These are phyloP conservation scores for Nipponia nippon DNA, from an alignment of 2,113 vertebrate genomes.

Conservation along the genomic window DNA sequence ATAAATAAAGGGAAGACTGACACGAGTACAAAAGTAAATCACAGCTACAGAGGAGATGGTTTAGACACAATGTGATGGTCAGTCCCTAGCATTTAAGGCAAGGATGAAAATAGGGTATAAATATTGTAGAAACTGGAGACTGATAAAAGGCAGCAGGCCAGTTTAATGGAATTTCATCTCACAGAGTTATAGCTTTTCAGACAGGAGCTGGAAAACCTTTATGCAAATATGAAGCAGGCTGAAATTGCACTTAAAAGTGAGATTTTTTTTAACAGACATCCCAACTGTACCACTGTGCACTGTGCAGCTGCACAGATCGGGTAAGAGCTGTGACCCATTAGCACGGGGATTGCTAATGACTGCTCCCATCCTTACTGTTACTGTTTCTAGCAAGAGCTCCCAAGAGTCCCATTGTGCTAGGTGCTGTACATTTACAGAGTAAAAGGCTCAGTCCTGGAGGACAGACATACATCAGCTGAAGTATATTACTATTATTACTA, in stretches of 20 bases:
- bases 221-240: constrained; percentile 32
- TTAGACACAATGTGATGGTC: constrained; percentile 10
- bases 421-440: not conserved
- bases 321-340: not conserved
- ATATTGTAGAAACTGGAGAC: constrained; percentile 25
- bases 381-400: not conserved
- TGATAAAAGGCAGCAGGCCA: constrained; percentile 29
- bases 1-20: constrained; percentile 53
- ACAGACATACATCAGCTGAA: not conserved
- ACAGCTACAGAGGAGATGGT: not conserved
- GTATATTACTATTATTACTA: not conserved
- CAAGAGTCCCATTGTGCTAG: not conserved
- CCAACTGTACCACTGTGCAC: not conserved
- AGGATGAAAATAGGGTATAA: constrained; percentile 40
- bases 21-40: not conserved
- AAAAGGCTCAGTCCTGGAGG: not conserved
- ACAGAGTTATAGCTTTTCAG: constrained; percentile 7
- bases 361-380: not conserved
- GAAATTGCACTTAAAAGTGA: constrained; percentile 3
- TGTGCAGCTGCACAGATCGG: not conserved
- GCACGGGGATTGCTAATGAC: not conserved
- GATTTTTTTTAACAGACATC: not conserved
- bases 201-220: constrained; percentile 12
- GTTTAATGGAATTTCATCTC: constrained; percentile 43
- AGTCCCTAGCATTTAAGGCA: constrained; percentile 37